A percentile compares a stretch with the other conserved stretches of the same genome.
Evolutionary conservation across 2,113 vertebrate genomes (phyloP).

Genomic region (Cochlearius cochlearius): DNA sequence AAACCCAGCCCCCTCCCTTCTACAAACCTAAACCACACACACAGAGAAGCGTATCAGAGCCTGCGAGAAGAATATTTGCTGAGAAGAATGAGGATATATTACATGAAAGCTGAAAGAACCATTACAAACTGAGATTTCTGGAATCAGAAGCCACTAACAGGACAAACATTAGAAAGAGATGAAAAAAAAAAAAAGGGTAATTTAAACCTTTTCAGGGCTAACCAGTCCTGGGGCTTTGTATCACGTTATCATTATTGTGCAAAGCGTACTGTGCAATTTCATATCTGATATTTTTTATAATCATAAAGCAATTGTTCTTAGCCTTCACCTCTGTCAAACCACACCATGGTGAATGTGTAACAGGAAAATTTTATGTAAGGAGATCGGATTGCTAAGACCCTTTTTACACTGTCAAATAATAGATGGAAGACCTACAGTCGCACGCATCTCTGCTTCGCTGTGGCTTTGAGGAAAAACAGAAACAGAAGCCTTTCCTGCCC

Average conservation of each 20-base stretch:
- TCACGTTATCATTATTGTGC: neutral
- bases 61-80: neutral
- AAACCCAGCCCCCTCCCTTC: fast-evolving
- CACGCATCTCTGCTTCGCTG: neutral
- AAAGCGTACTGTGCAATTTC: neutral
- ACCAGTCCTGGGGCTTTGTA: neutral
- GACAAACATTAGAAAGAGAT: neutral
- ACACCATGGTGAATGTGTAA: neutral
- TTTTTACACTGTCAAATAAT: neutral
- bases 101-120: neutral
- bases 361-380: neutral
- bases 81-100: neutral
- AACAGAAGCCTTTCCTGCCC: neutral
- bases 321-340: neutral
- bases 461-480: neutral
- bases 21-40: neutral
- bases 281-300: neutral
- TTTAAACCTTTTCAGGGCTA: neutral
- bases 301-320: neutral
- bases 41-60: neutral
- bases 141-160: neutral
- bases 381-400: neutral
- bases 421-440: neutral
- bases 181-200: neutral
- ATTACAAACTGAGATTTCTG: neutral